Evolutionary conservation across 2,797 vertebrate genomes (phyloP), one percentile per base, ranked within the genome.

Genomic region (Chelon labrosus): DNA sequence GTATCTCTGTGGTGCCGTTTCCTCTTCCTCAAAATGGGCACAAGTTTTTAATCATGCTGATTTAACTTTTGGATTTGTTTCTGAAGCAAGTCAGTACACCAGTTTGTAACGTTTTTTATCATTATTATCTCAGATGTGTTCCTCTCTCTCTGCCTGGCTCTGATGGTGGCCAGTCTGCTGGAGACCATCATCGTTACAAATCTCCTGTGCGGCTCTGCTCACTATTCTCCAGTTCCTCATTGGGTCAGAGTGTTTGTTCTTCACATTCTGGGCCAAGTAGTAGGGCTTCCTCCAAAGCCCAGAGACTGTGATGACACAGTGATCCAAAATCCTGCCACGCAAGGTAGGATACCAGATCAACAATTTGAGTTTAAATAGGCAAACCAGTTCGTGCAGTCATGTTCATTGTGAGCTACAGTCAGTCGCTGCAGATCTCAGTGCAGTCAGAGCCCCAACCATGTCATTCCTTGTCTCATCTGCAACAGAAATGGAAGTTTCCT

Each of bases 101-200:
- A 8, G 46, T 47, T 3, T 47, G n/a, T n/a, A n/a, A 47, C 3
- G 1, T 17, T n/a, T 1, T 10, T 27, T 19, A 31, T 31, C 31
- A 0, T 63, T 13, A 16, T 53, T 14, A 0, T 65, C 14, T 22
- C 57, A 94, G 93, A 92, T 74, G 91, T 91, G 60, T 93, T 93
- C 84, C 94, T 95, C 46, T 89, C 89, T 17, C 70, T 94, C 57
- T 95, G 94, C 62, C 84, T 96, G 89, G 75, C 84, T 20, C 85
- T 96, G 70, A 95, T 95, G 92, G 89, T 94, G 53, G 59, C 82
- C 39, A 95, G 94, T 77, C 88, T 96, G 13, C 62, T 95, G 60
- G 93, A 96, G 74, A 90, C 93, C 0, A 83, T 95, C 22, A 5
- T 95, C 44, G 79, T 96, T 61, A 91, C 91, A 60, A 90, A 93